phyloP scores from a whole-genome alignment of 92 coral and sea anemone genomes.

The Heliopora coerulea region DNA sequence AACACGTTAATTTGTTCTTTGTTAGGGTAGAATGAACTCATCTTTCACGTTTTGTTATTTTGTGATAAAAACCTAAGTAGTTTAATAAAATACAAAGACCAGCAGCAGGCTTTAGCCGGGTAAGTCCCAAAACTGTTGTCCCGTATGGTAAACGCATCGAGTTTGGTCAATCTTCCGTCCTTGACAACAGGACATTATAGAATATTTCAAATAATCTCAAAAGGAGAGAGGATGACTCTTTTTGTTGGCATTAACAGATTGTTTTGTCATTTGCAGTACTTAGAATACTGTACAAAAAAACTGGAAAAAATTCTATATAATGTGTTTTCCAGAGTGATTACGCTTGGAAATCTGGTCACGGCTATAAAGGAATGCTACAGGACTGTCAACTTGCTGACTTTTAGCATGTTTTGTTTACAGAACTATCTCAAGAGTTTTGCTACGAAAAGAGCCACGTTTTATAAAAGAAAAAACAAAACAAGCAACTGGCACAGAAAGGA shows the following conservation, averaged over 20 bases:
- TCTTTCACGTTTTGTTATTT: not conserved
- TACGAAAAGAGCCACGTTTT: too few relatives aligned
- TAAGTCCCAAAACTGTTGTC: not conserved
- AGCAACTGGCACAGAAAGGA: not conserved
- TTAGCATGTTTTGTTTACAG: constrained; percentile 26
- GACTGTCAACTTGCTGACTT: constrained; percentile 13
- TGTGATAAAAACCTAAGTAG: not conserved
- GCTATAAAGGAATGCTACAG: not conserved
- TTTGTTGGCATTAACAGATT: too few relatives aligned
- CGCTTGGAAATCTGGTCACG: not conserved
- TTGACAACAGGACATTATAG: constrained; percentile 23
- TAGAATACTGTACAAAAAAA: too few relatives aligned
- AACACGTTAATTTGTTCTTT: not conserved
- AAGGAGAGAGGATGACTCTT: too few relatives aligned
- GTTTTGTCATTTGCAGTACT: too few relatives aligned
- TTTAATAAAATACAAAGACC: not conserved
- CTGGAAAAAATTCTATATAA: not conserved
- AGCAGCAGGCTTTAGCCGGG: not conserved
- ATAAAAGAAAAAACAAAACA: not conserved
- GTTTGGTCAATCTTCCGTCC: constrained; percentile 6
- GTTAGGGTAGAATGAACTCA: not conserved
- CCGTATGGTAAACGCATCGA: constrained; percentile 1
- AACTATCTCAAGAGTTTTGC: not conserved
- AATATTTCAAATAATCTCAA: too few relatives aligned
- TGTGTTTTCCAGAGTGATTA: not conserved